Percentiles rank a stretch among this genome's conserved stretches.
Conservation (phyloP, 2,888 invertebrate genomes). For the Eilema sororculum region DNA sequence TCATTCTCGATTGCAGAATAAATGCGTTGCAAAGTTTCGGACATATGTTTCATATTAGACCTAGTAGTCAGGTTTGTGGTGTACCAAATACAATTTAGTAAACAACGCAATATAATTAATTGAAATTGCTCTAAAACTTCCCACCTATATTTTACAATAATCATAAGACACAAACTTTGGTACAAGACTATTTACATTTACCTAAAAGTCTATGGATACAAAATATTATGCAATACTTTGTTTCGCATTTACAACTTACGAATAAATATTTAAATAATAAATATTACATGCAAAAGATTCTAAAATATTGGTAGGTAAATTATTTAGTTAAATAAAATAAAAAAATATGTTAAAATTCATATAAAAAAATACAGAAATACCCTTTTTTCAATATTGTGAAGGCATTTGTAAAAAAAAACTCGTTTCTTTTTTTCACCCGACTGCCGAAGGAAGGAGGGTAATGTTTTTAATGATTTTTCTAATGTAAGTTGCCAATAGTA, state of each 20-base stretch:
- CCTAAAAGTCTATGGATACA: slow-evolving; percentile 54
- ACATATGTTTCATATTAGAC: no score
- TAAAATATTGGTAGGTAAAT: neutral
- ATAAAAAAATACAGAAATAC: no score
- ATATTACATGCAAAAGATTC: neutral
- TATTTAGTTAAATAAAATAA: neutral
- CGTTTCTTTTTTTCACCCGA: no score
- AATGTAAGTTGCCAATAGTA: no score
- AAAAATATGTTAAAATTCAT: no score
- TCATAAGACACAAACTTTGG: slow-evolving; percentile 65
- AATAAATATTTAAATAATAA: slow-evolving; percentile 43
- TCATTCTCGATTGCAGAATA: no score
- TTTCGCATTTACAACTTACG: slow-evolving; percentile 45
- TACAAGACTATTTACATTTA: slow-evolving; percentile 61
- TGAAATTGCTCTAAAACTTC: slow-evolving; percentile 51
- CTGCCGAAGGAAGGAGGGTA: no score
- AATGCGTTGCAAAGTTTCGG: no score
- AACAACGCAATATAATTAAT: slow-evolving; percentile 17
- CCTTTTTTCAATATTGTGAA: no score
- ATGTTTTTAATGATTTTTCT: no score
- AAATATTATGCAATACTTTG: slow-evolving; percentile 65
- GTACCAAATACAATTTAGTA: slow-evolving; percentile 5
- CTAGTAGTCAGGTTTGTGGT: neutral
- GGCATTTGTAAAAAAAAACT: no score
- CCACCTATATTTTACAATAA: slow-evolving; percentile 51